Base-by-base conservation (phyloP, 2,888 invertebrate genomes). In the Leptopilina drosophilae region DNA sequence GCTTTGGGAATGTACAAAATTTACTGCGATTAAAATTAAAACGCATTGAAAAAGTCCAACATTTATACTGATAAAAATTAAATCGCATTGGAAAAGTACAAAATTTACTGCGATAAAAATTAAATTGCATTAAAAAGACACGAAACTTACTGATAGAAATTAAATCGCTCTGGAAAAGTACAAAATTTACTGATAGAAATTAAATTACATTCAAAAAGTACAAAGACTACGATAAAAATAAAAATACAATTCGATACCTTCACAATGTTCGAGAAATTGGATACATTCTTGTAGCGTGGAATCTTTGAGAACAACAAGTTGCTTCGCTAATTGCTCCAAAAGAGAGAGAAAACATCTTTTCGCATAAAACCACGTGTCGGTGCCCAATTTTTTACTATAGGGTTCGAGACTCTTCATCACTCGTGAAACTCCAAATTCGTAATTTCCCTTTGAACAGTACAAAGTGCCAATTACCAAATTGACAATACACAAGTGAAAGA, bases 301-400 rank as follows among this genome's bases (percentile, higher is more conserved):
- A 92, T 98, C 98, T 89, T 96, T 95, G 76, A 98, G 94, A 73
- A 97, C 96, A 79, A 98, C 96, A 92, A 97, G 95, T 90, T 98
- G 98, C 89, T 98, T 98, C 0, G 97, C 95, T 86, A 98, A 93
- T 91, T 97, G 97, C 92, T 98, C 98, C 80, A 98, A 94, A 87
- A 98, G 94, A n/a, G 97, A 97, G 79, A 99, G 93, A 90, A 99
- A 97, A 90, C 98, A 99, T 81, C 99, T 94, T 91, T 99, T 99
- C 1, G 98, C 97, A 90, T 99, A 99, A 91, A 97, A 96, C 99
- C 99, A 99, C 4, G 99, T 99, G 90, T 99, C 99, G 0, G 98
- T 98, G 15, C 99, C 99, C 9, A 99, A 93, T 90, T 99, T 97
- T 92, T 97, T 97, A 89, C 96, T 96, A 88, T 97, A 98, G 0